A percentile compares a stretch with the other conserved stretches of the same genome.
Conservation (phyloP, 2,888 invertebrate genomes). For the Galeopsomyia nigrocyanea region DNA sequence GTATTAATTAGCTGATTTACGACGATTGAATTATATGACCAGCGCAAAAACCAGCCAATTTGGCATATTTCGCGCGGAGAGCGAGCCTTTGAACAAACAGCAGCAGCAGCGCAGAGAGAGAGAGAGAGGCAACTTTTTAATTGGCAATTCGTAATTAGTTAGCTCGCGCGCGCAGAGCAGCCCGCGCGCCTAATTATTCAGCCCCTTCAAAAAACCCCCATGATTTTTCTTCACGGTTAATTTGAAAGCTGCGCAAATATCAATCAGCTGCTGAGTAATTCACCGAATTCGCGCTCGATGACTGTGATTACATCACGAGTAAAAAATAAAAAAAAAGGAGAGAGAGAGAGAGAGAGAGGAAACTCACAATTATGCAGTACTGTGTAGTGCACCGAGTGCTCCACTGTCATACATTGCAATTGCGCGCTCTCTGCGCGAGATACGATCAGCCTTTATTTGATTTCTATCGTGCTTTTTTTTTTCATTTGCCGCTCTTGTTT, state of each 20-base stretch:
- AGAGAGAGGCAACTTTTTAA: slow-evolving; percentile 66
- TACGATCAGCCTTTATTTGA: slow-evolving; percentile 53
- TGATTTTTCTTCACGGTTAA: not conserved
- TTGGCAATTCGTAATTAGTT: slow-evolving; percentile 68
- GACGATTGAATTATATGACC: not conserved
- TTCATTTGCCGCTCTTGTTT: slow-evolving; percentile 8
- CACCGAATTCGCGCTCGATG: not conserved
- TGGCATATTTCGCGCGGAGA: slow-evolving; percentile 10
- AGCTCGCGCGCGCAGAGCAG: not conserved
- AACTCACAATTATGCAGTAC: too few species aligned
- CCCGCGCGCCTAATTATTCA: slow-evolving; percentile 65
- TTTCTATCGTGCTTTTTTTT: slow-evolving; percentile 51
- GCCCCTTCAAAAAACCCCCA: slow-evolving; percentile 52
- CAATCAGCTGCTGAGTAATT: not conserved
- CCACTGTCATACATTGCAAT: slow-evolving; percentile 47
- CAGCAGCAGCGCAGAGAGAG: slow-evolving; percentile 41
- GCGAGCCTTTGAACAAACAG: slow-evolving; percentile 28
- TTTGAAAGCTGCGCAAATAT: not conserved
- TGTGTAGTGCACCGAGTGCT: too few species aligned
- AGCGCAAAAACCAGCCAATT: slow-evolving; percentile 34
- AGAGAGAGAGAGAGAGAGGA: too few species aligned
- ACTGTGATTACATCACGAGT: too few species aligned
- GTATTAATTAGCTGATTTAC: slow-evolving; percentile 13
- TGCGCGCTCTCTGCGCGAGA: slow-evolving; percentile 36
- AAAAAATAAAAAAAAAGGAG: too few species aligned